These are phyloP conservation scores for Mixornis gularis DNA, from an alignment of 2,113 vertebrate species.

Conservation along the genomic window DNA sequence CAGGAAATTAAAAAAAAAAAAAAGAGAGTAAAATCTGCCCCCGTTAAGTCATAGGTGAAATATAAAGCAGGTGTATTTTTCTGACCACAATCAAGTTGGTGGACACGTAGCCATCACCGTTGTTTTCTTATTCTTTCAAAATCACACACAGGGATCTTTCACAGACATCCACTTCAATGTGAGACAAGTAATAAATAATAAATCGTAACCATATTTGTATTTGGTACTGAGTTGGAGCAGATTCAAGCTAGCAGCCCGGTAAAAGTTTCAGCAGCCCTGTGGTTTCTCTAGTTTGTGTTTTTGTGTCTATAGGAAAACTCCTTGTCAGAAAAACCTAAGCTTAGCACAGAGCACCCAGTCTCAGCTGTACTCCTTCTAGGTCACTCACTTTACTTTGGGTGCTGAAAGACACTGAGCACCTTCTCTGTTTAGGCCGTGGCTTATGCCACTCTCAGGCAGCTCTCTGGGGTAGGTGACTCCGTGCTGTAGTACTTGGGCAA, in stretches of 20 bases:
- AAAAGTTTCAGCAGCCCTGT: not conserved
- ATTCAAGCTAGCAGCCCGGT: not conserved
- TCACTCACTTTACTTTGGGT: not conserved
- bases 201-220: not conserved
- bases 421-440: not conserved
- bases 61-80: not conserved
- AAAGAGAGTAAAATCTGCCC: not conserved
- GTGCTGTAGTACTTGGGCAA: not conserved
- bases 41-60: not conserved
- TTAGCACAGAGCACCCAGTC: not conserved
- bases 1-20: not conserved
- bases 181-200: not conserved
- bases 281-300: not conserved
- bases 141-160: not conserved
- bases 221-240: not conserved
- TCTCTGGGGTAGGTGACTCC: not conserved
- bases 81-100: not conserved
- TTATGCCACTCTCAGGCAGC: not conserved
- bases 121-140: not conserved
- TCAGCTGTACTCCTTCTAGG: not conserved
- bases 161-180: not conserved
- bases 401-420: not conserved
- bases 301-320: not conserved
- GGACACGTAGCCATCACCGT: accelerated
- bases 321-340: not conserved